These are phyloP conservation scores for Andrena camellia DNA, from an alignment of 2,888 invertebrate species.

Conservation along the genomic window DNA sequence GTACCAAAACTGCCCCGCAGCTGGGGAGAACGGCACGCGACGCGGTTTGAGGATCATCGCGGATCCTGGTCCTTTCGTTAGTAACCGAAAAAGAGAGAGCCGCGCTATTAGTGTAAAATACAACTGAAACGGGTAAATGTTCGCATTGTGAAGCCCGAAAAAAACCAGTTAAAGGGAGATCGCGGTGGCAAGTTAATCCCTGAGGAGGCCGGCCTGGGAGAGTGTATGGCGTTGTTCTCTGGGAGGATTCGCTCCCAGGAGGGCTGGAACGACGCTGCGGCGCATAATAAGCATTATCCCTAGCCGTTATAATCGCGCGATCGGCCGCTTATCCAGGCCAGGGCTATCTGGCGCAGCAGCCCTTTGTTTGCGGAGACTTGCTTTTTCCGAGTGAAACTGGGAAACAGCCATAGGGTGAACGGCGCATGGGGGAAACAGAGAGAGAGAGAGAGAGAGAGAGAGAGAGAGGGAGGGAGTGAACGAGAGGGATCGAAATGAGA, in stretches of 20 bases:
- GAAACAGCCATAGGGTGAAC: slow-evolving; percentile 26
- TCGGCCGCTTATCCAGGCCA: slow-evolving; percentile 74
- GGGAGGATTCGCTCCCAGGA: slow-evolving; percentile 51
- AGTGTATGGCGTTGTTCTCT: slow-evolving; percentile 58
- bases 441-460: slow-evolving; percentile 17
- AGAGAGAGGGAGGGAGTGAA: slow-evolving; percentile 7
- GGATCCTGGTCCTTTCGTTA: slow-evolving; percentile 11
- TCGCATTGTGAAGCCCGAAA: slow-evolving; percentile 24
- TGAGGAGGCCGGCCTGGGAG: slow-evolving; percentile 63
- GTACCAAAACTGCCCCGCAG: neutral
- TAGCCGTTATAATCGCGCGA: slow-evolving; percentile 80
- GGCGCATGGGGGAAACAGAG: neutral
- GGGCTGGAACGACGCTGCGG: slow-evolving; percentile 63
- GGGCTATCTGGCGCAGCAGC: slow-evolving; percentile 75
- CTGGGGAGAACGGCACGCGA: neutral
- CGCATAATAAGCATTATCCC: slow-evolving; percentile 79
- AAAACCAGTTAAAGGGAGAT: slow-evolving; percentile 59
- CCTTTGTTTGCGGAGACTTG: slow-evolving; percentile 76
- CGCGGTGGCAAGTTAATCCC: slow-evolving; percentile 70
- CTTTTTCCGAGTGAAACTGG: slow-evolving; percentile 68
- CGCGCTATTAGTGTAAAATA: slow-evolving; percentile 50
- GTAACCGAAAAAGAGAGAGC: slow-evolving; percentile 13
- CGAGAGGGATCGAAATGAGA: slow-evolving; percentile 47
- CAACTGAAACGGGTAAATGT: slow-evolving; percentile 13
- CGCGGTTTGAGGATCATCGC: neutral